Evolutionary conservation across 2,113 vertebrate genomes (phyloP).

Genomic region (Pantherophis guttatus): DNA sequence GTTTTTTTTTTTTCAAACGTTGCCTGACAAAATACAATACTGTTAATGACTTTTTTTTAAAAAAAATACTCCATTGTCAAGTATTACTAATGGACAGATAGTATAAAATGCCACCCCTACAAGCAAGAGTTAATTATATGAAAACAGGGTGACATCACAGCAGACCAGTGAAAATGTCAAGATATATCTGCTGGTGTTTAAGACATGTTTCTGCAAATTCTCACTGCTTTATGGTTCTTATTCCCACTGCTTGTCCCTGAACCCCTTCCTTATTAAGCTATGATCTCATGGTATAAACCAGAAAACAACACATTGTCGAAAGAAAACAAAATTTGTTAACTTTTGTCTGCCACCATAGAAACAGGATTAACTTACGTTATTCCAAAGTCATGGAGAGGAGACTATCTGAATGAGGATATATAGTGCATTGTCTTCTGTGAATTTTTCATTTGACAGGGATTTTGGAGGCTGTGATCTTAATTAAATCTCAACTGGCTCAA

Average conservation of each 20-base stretch:
- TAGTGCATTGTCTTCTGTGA: conserved; percentile 87
- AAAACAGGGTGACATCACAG: conserved; percentile 76
- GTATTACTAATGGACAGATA: conserved; percentile 54
- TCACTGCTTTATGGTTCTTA: conserved; percentile 36
- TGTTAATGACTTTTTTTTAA: background rate
- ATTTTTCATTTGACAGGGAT: conserved; percentile 90
- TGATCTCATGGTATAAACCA: conserved; percentile 77
- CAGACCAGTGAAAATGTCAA: conserved; percentile 71
- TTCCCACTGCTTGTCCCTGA: background rate
- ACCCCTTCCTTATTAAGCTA: conserved; percentile 62
- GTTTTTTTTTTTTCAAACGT: background rate
- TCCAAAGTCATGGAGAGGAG: conserved; percentile 81
- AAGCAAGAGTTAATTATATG: conserved; percentile 69
- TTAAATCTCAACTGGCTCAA: conserved; percentile 95
- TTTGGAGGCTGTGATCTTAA: conserved; percentile 94
- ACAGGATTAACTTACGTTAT: conserved; percentile 86
- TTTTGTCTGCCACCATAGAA: conserved; percentile 91
- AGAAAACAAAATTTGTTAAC: conserved; percentile 85
- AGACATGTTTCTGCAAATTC: conserved; percentile 67
- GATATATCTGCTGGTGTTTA: conserved; percentile 71
- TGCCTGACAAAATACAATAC: background rate
- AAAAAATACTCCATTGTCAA: background rate
- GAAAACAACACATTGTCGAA: conserved; percentile 81
- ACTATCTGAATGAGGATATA: conserved; percentile 83
- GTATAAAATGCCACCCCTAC: conserved; percentile 62